These are phyloP conservation scores for Oxytorus armatus DNA, from an alignment of 2,888 invertebrate genomes.

Conservation along the genomic window DNA sequence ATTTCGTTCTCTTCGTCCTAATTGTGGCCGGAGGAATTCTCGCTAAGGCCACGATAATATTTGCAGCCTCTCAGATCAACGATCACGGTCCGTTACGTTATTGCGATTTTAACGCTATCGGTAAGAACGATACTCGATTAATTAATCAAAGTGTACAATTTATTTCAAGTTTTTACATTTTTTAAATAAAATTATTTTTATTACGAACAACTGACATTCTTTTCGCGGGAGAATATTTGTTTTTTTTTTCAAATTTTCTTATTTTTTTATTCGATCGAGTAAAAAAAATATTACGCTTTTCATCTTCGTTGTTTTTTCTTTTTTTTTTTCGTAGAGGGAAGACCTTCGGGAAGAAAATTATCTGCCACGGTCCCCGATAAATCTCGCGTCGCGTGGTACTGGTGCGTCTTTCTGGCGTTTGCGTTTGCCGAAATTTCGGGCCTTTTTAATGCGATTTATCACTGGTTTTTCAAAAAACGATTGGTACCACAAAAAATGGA, in stretches of 20 bases:
- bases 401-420: conserved; percentile 91
- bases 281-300: neutral
- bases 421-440: conserved; percentile 91
- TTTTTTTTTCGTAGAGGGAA: conserved; percentile 63
- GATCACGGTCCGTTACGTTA: conserved; percentile 86
- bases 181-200: no score
- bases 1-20: conserved; percentile 88
- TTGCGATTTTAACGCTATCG: conserved; percentile 86
- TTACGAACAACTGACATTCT: no score
- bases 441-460: conserved; percentile 89
- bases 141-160: no score
- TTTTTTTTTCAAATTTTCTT: no score
- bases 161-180: no score
- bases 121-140: conserved; percentile 75
- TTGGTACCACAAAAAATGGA: conserved; percentile 86
- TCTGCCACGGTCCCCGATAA: conserved; percentile 87
- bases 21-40: conserved; percentile 89
- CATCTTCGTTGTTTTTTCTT: conserved; percentile 41
- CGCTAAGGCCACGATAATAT: conserved; percentile 90
- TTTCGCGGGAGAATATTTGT: no score
- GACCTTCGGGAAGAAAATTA: conserved; percentile 87
- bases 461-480: conserved; percentile 90
- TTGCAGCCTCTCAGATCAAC: conserved; percentile 90
- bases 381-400: conserved; percentile 91
- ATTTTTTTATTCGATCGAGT: neutral